A percentile compares a stretch with the other conserved stretches of the same genome.
Evolutionary conservation across 2,888 invertebrate species (phyloP).

Genomic region (Drosophila mayaguana): DNA sequence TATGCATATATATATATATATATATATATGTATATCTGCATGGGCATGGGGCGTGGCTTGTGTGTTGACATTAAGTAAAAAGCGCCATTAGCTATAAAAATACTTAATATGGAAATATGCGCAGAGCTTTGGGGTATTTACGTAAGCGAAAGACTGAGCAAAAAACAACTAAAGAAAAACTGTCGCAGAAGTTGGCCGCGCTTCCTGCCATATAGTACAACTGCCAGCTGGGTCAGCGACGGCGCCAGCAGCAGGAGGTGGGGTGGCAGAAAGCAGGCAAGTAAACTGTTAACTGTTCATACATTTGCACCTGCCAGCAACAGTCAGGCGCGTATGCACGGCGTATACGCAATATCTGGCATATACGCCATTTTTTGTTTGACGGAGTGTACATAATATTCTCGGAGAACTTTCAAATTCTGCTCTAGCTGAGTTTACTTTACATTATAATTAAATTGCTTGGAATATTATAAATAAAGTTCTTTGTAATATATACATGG

Average conservation of each 20-base stretch:
- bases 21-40: conserved; percentile 6
- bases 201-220: conserved; percentile 18
- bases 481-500: background rate
- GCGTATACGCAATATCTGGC: conserved; percentile 52
- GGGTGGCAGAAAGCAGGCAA: conserved; percentile 7
- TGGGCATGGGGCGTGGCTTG: conserved; percentile 49
- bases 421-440: background rate
- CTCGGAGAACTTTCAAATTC: background rate
- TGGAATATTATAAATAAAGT: background rate
- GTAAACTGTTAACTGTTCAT: conserved; percentile 52
- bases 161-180: conserved; percentile 65
- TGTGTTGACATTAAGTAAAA: conserved; percentile 75
- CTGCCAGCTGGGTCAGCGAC: conserved; percentile 39
- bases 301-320: conserved; percentile 52
- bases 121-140: conserved; percentile 67
- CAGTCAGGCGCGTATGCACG: conserved; percentile 13
- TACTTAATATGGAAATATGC: conserved; percentile 80
- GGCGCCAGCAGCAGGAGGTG: background rate
- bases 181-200: conserved; percentile 66
- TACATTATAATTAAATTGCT: background rate
- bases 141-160: conserved; percentile 45
- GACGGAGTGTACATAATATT: background rate
- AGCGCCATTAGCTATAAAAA: conserved; percentile 81
- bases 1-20: background rate
- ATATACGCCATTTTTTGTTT: background rate